Evolutionary conservation across 2,113 vertebrate species (phyloP), one percentile per base, ranked within the genome.

Genomic region (Copsychus sechellarum): DNA sequence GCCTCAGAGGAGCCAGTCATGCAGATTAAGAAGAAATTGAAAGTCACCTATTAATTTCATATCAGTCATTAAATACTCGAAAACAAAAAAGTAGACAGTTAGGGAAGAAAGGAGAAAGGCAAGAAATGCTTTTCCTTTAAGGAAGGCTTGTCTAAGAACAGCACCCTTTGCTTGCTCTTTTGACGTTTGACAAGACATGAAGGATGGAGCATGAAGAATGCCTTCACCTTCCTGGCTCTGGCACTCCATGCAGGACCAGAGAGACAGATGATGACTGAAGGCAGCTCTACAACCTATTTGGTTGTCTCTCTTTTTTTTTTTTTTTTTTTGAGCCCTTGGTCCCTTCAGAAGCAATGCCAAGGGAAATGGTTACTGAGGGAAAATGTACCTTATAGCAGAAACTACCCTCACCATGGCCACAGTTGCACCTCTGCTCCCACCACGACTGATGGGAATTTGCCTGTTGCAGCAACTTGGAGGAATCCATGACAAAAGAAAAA

Each of bases 161-260:
- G 71, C 76, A 95, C 93, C 88, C 94, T 96, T 90, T 6, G 15
- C 50, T 81, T 89, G 50, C 88, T 96, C 94, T 95, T 97, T 82
- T 79, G 85, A 17, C 14, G 20, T 95, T 96, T 97, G 96, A 96
- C 96, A 97, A 97, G 90, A 11, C 31, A 2, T 26, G 43, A 83
- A 94, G 76, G 38, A 90, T 92, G 95, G 90, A 97, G 84, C 86
- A 92, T 91, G 81, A 95, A 77, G 20, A 64, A 33, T 57, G 23
- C 47, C 38, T 79, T 93, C 53, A 5, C 38, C 24, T 79, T 54
- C 45, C 70, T 29, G 40, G 12, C 48, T 87, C 38, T 89, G 50
- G 47, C 33, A 8, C 66, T 69, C 33, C 1, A 1, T 9, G 17
- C 81, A 86, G 53, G 53, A 50, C 56, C 58, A 60, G 26, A 70